phyloP scores from a whole-genome alignment of 2,888 invertebrate species.

The Zeuzera pyrina region DNA sequence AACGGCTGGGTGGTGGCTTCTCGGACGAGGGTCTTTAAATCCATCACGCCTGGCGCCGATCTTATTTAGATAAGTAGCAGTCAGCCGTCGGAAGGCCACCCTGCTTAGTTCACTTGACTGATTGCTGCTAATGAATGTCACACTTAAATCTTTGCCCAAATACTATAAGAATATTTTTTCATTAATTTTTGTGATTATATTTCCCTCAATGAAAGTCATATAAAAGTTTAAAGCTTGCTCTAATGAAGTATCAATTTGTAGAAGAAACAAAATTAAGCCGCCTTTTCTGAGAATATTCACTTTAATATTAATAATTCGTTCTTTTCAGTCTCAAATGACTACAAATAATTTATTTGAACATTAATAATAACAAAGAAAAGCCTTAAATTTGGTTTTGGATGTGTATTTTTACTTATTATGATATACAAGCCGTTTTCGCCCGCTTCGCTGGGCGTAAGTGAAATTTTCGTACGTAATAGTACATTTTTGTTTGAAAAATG shows the following conservation, averaged over 20 bases:
- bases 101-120: constrained; percentile 62
- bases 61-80: constrained; percentile 68
- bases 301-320: background rate
- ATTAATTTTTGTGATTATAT: background rate
- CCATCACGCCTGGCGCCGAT: constrained; percentile 63
- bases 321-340: background rate
- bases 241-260: too few species aligned
- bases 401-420: too few species aligned
- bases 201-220: too few species aligned
- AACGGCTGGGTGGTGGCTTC: constrained; percentile 12
- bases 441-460: too few species aligned
- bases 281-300: background rate
- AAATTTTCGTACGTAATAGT: too few species aligned
- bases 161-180: background rate
- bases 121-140: constrained; percentile 64
- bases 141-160: constrained; percentile 34
- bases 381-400: too few species aligned
- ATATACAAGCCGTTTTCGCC: too few species aligned
- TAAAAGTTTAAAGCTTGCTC: too few species aligned
- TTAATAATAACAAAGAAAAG: background rate
- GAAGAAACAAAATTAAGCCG: background rate
- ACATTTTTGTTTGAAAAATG: too few species aligned
- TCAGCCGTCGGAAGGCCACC: constrained; percentile 51
- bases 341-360: background rate
- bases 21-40: constrained; percentile 53